Evolutionary conservation across 2,888 invertebrate species (phyloP).

Genomic region (Erannis defoliaria): DNA sequence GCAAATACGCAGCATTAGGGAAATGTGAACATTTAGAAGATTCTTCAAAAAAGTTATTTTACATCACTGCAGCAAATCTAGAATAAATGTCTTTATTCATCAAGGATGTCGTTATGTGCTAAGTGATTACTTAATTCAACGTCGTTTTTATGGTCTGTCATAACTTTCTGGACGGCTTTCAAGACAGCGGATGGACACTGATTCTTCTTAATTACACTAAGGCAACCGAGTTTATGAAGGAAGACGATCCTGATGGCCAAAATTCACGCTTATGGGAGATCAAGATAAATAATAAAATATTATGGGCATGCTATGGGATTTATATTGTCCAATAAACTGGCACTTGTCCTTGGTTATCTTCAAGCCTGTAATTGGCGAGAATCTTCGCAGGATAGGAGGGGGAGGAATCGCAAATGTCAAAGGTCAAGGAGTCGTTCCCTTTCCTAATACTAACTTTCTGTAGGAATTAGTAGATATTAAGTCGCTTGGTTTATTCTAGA

Average conservation of each 20-base stretch:
- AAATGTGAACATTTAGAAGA: neutral
- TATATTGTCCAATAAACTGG: slow-evolving; percentile 26
- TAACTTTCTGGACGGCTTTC: slow-evolving; percentile 41
- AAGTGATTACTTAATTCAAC: slow-evolving; percentile 44
- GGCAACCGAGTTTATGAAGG: slow-evolving; percentile 39
- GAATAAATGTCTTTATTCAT: slow-evolving; percentile 19
- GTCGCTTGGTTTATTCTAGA: neutral
- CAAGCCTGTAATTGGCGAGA: slow-evolving; percentile 19
- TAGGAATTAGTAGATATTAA: slow-evolving; percentile 8
- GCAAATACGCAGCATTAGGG: neutral
- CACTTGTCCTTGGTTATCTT: slow-evolving; percentile 27
- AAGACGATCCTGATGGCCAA: slow-evolving; percentile 37
- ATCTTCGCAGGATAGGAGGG: slow-evolving; percentile 11
- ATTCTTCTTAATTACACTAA: slow-evolving; percentile 41
- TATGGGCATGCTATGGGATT: slow-evolving; percentile 7
- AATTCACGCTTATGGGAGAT: slow-evolving; percentile 33
- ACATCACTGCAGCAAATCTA: neutral
- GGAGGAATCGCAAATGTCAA: slow-evolving; percentile 18
- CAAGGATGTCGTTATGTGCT: slow-evolving; percentile 35
- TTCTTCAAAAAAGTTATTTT: neutral
- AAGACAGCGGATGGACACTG: slow-evolving; percentile 38
- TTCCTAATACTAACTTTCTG: slow-evolving; percentile 7
- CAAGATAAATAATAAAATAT: slow-evolving; percentile 23
- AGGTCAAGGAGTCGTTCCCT: slow-evolving; percentile 17
- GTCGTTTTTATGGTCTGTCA: slow-evolving; percentile 41